These are phyloP conservation scores for Patella vulgata DNA, from an alignment of 1,140 invertebrate genomes.

Conservation along the genomic window DNA sequence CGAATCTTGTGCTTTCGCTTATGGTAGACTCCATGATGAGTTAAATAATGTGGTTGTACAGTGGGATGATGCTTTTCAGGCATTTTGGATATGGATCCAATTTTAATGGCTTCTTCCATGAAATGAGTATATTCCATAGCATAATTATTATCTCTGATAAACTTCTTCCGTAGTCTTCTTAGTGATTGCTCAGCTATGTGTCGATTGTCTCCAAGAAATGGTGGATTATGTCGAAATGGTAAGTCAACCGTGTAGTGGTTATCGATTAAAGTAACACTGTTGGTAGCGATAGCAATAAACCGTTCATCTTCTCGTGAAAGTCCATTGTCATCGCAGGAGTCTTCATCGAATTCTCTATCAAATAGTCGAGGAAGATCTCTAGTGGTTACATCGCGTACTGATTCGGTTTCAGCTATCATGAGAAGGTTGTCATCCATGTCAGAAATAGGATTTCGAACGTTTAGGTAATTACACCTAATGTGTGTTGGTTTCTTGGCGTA, in stretches of 20 bases:
- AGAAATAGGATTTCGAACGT: too few relatives aligned
- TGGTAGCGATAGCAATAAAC: conserved; percentile 7
- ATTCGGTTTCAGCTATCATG: too few relatives aligned
- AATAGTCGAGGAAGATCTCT: conserved; percentile 6
- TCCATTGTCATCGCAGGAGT: background rate
- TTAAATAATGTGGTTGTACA: conserved; percentile 39
- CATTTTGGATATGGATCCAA: conserved; percentile 21
- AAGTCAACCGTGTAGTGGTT: conserved; percentile 31
- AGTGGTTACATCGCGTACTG: too few relatives aligned
- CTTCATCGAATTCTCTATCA: conserved; percentile 24
- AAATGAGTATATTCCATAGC: conserved; percentile 3
- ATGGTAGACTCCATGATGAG: conserved; percentile 39
- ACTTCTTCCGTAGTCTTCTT: background rate
- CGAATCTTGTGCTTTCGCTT: too few relatives aligned
- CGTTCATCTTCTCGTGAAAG: conserved; percentile 23
- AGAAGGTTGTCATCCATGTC: too few relatives aligned
- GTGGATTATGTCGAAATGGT: conserved; percentile 11
- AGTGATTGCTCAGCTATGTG: conserved; percentile 15
- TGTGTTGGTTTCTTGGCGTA: too few relatives aligned
- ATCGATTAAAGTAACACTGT: conserved; percentile 1
- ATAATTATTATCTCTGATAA: conserved; percentile 16
- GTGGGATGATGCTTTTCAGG: conserved; percentile 3
- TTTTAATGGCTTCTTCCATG: conserved; percentile 13
- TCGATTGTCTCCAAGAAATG: conserved; percentile 11
- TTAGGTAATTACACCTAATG: too few relatives aligned